These are phyloP conservation scores for Benthosema pterotum DNA, from an alignment of 2,797 vertebrate genomes.

Conservation along the genomic window DNA sequence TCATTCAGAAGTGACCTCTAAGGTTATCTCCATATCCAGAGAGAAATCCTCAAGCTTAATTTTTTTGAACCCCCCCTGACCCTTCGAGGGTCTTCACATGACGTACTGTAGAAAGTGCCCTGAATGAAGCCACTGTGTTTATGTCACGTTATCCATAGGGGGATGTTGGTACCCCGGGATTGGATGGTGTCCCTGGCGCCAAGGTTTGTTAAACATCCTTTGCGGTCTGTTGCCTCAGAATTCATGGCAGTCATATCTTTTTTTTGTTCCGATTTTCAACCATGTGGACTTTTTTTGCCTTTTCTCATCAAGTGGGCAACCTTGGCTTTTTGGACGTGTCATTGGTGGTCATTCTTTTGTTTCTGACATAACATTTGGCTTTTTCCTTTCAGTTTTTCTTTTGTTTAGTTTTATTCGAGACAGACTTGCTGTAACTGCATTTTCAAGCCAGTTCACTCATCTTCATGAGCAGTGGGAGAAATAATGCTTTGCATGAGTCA, in stretches of 20 bases:
- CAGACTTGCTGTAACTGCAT: background rate
- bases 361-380: constrained; percentile 4
- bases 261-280: constrained; percentile 11
- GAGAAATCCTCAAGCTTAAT: background rate
- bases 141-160: constrained; percentile 82
- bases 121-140: constrained; percentile 59
- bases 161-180: constrained; percentile 88
- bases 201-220: constrained; percentile 85
- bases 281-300: background rate
- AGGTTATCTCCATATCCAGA: constrained; percentile 30
- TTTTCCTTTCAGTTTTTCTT: background rate
- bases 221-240: constrained; percentile 42
- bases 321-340: background rate
- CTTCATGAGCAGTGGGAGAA: background rate
- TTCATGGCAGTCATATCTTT: constrained; percentile 5
- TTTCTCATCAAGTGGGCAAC: constrained; percentile 5
- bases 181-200: constrained; percentile 86
- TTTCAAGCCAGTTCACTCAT: constrained; percentile 1
- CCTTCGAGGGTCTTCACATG: constrained; percentile 29
- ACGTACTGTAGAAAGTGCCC: constrained; percentile 35
- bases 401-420: constrained; percentile 8
- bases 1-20: constrained; percentile 11
- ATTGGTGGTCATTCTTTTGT: background rate
- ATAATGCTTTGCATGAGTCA: background rate
- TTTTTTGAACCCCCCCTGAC: constrained; percentile 34